A percentile compares a stretch with the other conserved stretches of the same genome.
Evolutionary conservation across 1,140 invertebrate genomes (phyloP).

Genomic region (Parapsyche elsis): DNA sequence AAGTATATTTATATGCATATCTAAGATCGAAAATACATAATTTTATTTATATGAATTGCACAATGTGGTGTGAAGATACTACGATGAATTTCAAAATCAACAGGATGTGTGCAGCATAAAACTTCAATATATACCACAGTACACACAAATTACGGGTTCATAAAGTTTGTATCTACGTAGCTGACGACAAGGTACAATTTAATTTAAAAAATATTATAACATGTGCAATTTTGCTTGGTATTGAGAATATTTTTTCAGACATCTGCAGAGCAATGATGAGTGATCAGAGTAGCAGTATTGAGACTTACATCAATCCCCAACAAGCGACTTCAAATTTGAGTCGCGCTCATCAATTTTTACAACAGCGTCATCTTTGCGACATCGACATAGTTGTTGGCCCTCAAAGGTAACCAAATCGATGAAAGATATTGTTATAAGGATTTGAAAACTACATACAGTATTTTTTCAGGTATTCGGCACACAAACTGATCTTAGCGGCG

Average conservation of each 20-base stretch:
- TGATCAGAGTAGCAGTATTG: background rate
- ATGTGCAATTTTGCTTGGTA: background rate
- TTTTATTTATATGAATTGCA: too few relatives aligned
- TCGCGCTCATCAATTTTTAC: background rate
- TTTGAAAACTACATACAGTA: background rate
- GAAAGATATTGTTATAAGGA: background rate
- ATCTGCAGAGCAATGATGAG: too few relatives aligned
- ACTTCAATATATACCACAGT: too few relatives aligned
- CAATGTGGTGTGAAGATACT: too few relatives aligned
- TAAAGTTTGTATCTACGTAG: too few relatives aligned
- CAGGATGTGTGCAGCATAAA: too few relatives aligned
- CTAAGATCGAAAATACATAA: too few relatives aligned
- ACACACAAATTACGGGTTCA: too few relatives aligned
- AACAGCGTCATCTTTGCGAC: background rate
- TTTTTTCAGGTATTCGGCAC: background rate
- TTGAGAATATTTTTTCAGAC: too few relatives aligned
- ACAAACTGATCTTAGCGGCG: background rate
- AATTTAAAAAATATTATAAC: background rate
- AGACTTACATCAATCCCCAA: background rate
- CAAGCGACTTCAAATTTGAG: background rate
- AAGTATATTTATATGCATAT: too few relatives aligned
- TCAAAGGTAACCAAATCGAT: background rate
- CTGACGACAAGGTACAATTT: background rate
- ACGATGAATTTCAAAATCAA: too few relatives aligned
- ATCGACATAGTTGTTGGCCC: background rate